A percentile compares a stretch with the other conserved stretches of the same genome.
These are phyloP conservation scores for Leptonema lineaticorne DNA, from an alignment of 1,140 invertebrate species.

Conservation along the genomic window DNA sequence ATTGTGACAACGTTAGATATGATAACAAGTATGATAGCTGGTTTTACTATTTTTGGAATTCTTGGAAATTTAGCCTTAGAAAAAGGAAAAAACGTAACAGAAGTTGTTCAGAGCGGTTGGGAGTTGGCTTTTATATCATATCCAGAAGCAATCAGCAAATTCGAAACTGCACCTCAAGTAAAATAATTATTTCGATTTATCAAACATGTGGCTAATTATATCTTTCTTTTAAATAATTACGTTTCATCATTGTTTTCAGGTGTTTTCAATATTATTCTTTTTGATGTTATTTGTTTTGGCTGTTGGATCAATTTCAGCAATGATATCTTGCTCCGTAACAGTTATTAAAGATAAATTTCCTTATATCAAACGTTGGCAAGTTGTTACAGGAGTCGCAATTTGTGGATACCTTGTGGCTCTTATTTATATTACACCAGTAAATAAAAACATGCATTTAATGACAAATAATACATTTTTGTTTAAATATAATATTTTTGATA, in stretches of 20 bases:
- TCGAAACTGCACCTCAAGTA: conserved; percentile 70
- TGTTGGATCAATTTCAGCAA: conserved; percentile 70
- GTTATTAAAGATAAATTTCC: conserved; percentile 73
- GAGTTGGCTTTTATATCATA: conserved; percentile 85
- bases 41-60: conserved; percentile 85
- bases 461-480: not conserved
- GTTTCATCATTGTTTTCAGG: conserved; percentile 51
- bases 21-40: conserved; percentile 79
- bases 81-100: conserved; percentile 53
- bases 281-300: conserved; percentile 82
- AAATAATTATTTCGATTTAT: not conserved
- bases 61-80: conserved; percentile 73
- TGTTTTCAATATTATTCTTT: conserved; percentile 89
- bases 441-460: conserved; percentile 37
- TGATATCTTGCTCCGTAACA: conserved; percentile 67
- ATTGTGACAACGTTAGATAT: conserved; percentile 76
- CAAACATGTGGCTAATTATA: no score
- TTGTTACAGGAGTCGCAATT: conserved; percentile 54
- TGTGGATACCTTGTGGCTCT: conserved; percentile 68
- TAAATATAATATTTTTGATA: not conserved
- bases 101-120: conserved; percentile 67
- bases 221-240: not conserved
- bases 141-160: conserved; percentile 85
- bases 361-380: conserved; percentile 42
- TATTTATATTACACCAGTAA: conserved; percentile 77